Evolutionary conservation across 2,888 invertebrate genomes (phyloP).

Genomic region (Pandemis heparana): DNA sequence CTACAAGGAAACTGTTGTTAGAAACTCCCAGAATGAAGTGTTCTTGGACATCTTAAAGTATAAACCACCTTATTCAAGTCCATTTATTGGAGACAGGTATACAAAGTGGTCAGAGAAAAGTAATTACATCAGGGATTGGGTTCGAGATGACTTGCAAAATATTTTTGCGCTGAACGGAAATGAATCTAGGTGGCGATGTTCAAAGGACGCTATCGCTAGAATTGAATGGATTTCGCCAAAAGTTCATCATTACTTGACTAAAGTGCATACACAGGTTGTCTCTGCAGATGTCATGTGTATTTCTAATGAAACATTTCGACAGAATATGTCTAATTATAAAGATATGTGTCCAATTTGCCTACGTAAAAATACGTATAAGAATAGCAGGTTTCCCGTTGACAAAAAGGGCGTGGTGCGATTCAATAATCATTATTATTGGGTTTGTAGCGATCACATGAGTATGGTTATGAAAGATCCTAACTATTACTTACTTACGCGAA

Average conservation of each 20-base stretch:
- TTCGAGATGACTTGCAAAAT: slow-evolving; percentile 84
- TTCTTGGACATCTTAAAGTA: slow-evolving; percentile 63
- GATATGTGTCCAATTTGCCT: slow-evolving; percentile 87
- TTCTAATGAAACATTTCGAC: slow-evolving; percentile 81
- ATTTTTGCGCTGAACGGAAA: slow-evolving; percentile 77
- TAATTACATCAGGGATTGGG: slow-evolving; percentile 75
- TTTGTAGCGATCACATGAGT: slow-evolving; percentile 84
- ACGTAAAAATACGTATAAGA: slow-evolving; percentile 61
- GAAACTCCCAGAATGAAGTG: slow-evolving; percentile 72
- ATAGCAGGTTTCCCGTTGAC: slow-evolving; percentile 79
- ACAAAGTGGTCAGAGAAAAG: slow-evolving; percentile 70
- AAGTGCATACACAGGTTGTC: slow-evolving; percentile 78
- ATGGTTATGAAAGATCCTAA: slow-evolving; percentile 76
- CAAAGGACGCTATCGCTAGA: slow-evolving; percentile 69
- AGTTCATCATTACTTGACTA: slow-evolving; percentile 81
- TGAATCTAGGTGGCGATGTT: slow-evolving; percentile 84
- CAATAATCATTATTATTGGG: slow-evolving; percentile 85
- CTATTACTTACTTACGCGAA: slow-evolving; percentile 59
- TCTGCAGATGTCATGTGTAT: slow-evolving; percentile 82
- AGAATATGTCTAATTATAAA: slow-evolving; percentile 79
- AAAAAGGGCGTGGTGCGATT: slow-evolving; percentile 86
- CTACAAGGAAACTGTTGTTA: slow-evolving; percentile 62
- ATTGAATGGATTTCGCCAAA: slow-evolving; percentile 69
- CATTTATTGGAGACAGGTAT: slow-evolving; percentile 75
- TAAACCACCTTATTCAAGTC: slow-evolving; percentile 66